Conservation (phyloP, 2,113 vertebrate species). For the Onychostruthus taczanowskii region DNA sequence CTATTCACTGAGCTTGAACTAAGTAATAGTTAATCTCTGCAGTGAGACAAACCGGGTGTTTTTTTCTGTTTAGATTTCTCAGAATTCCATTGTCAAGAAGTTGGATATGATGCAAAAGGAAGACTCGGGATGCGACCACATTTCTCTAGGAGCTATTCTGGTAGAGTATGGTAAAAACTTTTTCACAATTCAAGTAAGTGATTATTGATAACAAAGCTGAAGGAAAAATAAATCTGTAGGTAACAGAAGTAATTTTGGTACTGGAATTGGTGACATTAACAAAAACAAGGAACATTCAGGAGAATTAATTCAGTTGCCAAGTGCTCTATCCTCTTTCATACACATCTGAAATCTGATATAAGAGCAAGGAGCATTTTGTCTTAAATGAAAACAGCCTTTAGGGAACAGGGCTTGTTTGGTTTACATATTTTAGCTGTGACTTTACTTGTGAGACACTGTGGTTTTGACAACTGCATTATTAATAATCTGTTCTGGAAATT, state of each 20-base stretch:
- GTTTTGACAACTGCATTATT: background rate
- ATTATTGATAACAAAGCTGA: background rate
- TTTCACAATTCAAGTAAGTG: background rate
- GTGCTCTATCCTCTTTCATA: background rate
- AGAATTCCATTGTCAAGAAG: background rate
- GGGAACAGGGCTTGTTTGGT: background rate
- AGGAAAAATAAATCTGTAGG: background rate
- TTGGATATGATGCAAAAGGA: background rate
- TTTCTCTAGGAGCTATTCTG: background rate
- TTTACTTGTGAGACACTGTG: background rate
- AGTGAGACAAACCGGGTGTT: background rate
- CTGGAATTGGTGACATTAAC: background rate
- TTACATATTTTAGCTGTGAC: slow-evolving; percentile 18
- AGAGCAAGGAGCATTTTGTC: background rate
- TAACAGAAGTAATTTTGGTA: background rate
- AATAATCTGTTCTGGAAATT: background rate
- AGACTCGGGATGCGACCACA: rapidly evolving
- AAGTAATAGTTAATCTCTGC: background rate
- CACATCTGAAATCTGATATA: background rate
- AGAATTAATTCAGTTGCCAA: background rate
- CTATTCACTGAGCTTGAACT: background rate
- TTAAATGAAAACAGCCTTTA: background rate
- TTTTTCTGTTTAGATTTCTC: background rate
- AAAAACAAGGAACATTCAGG: background rate
- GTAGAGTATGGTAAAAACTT: background rate